Base-by-base conservation (phyloP, 2,113 vertebrate genomes). In the Martes martes region DNA sequence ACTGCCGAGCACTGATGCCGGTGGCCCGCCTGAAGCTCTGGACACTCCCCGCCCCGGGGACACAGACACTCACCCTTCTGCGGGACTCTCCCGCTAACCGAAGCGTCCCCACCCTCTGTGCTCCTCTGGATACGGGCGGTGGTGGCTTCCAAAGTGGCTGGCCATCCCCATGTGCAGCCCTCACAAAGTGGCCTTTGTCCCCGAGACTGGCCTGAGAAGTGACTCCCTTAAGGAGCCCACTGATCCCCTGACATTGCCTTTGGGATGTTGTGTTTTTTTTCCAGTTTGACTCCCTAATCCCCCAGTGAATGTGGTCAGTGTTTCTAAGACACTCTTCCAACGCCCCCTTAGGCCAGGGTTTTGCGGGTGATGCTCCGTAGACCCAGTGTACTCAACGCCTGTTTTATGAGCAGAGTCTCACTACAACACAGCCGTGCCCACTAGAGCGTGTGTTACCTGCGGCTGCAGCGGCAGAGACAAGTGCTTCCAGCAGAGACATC, bases 21-120 rank as follows among this genome's bases (percentile, higher is more conserved):
- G 14, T 36, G 23, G 2, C 4, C 0, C 0, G 16, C 9, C 45
- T 5, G 6, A 23, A n/a, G 10, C 65, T 14, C 67, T 57, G 1
- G 3, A 33, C 28, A 6, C 45, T 16, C 76, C 3, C 0, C 13
- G 23, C 69, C 18, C 9, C 0, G 5, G 36, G 11, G 31, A 55
- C 39, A 18, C 4, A 6, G 15, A 6, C 24, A 4, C 2, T 3
- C 7, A 10, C 0, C 1, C 28, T 26, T 71, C 11, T 6, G 0
- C 0, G 6, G 74, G 15, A 2, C 18, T 1, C 1, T 4, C 31
- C 6, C 8, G 0, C 2, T 2, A 4, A 0, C 3, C 13, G 74
- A 0, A 0, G 0, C 1, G 1, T 31, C 81, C 7, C 5, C 21
- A 0, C 0, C 16, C 0, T 0, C 33, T 3, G 36, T 4, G 33